A percentile compares a stretch with the other conserved stretches of the same genome.
phyloP scores from a whole-genome alignment of 2,113 vertebrate species.

The Chrysochloris asiatica region DNA sequence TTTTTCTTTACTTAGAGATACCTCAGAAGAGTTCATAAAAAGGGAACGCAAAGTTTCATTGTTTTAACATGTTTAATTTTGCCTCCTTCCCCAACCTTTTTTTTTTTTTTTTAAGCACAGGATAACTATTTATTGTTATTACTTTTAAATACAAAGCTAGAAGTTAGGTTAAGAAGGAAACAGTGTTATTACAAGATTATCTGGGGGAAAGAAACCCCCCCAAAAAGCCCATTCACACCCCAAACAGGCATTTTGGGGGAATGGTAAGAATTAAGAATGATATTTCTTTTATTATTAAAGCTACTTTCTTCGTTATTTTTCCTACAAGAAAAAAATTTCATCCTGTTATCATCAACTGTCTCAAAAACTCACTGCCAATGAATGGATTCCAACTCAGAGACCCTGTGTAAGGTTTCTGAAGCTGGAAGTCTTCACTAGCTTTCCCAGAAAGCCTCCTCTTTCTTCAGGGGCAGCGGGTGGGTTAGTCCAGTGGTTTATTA shows the following conservation, averaged over 20 bases:
- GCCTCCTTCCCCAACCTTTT: not conserved
- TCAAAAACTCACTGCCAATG: too few relatives aligned
- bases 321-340: not conserved
- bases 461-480: too few relatives aligned
- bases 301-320: not conserved
- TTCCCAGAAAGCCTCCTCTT: too few relatives aligned
- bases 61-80: conserved; percentile 12
- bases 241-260: not conserved
- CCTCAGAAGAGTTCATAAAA: not conserved
- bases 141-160: conserved; percentile 32
- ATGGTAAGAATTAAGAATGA: not conserved
- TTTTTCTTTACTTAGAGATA: not conserved
- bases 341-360: too few relatives aligned
- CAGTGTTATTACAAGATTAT: conserved; percentile 8
- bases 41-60: not conserved
- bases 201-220: not conserved
- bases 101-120: not conserved
- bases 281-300: conserved; percentile 15
- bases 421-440: too few relatives aligned
- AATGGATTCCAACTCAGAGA: too few relatives aligned
- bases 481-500: too few relatives aligned
- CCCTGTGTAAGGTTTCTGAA: too few relatives aligned
- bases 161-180: conserved; percentile 3
- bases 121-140: conserved; percentile 1
- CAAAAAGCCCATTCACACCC: not conserved